Evolutionary conservation across 2,888 invertebrate species (phyloP).

Genomic region (Drosophila fungiperda): DNA sequence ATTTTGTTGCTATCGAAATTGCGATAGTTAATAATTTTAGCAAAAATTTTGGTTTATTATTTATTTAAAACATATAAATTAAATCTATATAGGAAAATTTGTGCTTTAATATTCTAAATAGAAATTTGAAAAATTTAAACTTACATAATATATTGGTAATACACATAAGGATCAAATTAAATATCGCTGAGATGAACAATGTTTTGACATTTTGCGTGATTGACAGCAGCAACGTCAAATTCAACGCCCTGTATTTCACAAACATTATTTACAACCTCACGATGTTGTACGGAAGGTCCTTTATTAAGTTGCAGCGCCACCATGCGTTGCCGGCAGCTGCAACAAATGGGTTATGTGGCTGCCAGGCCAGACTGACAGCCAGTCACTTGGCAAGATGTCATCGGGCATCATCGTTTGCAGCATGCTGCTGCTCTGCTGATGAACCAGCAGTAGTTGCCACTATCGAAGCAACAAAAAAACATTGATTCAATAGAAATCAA

Average conservation of each 20-base stretch:
- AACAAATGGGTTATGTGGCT: constrained; percentile 26
- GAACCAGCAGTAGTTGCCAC: constrained; percentile 21
- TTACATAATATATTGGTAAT: neutral
- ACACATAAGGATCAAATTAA: neutral
- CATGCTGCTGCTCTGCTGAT: constrained; percentile 31
- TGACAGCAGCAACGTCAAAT: constrained; percentile 52
- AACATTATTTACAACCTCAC: constrained; percentile 63
- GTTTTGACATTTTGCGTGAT: constrained; percentile 12
- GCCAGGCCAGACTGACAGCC: constrained; percentile 12
- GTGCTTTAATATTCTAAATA: neutral
- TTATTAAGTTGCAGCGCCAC: constrained; percentile 28
- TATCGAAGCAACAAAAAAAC: constrained; percentile 4
- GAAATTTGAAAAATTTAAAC: neutral
- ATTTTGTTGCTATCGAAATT: neutral
- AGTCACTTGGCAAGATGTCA: constrained; percentile 25
- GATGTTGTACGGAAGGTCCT: constrained; percentile 48
- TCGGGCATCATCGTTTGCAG: constrained; percentile 55
- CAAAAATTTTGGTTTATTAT: neutral
- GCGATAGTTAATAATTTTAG: neutral
- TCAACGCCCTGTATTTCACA: constrained; percentile 36
- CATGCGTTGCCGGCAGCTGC: constrained; percentile 29
- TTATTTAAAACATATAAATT: neutral
- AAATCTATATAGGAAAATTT: neutral
- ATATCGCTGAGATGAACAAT: neutral
- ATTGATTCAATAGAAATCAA: constrained; percentile 8